Evolutionary conservation across 2,888 invertebrate species (phyloP).

Genomic region (Sarcophaga caerulescens): DNA sequence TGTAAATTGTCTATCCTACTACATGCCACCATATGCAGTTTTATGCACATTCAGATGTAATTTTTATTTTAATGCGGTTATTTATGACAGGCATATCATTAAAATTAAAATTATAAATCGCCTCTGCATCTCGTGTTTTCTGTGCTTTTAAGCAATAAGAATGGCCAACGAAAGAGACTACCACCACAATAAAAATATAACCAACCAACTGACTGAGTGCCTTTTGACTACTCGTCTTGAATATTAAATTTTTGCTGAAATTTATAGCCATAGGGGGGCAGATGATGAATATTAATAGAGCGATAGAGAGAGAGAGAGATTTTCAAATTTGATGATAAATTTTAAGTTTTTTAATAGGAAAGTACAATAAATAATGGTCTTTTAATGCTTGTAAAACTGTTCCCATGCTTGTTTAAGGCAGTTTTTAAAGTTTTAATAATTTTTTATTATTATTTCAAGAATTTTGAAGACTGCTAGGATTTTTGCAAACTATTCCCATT

Average conservation of each 20-base stretch:
- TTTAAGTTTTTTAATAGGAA: too few species aligned
- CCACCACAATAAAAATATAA: not conserved
- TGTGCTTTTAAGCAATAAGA: not conserved
- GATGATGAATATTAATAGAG: not conserved
- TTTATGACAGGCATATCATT: constrained; percentile 71
- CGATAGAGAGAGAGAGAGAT: too few species aligned
- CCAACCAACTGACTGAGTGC: not conserved
- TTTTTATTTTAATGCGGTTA: constrained; percentile 68
- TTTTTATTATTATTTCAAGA: too few species aligned
- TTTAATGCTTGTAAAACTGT: too few species aligned
- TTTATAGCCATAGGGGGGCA: not conserved
- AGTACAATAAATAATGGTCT: too few species aligned
- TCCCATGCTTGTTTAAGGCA: too few species aligned
- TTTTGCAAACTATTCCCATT: not conserved
- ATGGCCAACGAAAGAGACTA: not conserved
- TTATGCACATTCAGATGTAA: constrained; percentile 20
- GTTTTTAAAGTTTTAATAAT: not conserved
- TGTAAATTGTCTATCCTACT: not conserved
- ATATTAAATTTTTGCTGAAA: not conserved
- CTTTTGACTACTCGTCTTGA: not conserved
- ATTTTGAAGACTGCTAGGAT: not conserved
- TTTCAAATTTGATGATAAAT: too few species aligned
- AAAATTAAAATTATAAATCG: constrained; percentile 63
- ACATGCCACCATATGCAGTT: not conserved
- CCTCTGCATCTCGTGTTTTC: constrained; percentile 49